Base-by-base conservation (phyloP, 2,797 vertebrate species). In the Leucoraja ocellata region DNA sequence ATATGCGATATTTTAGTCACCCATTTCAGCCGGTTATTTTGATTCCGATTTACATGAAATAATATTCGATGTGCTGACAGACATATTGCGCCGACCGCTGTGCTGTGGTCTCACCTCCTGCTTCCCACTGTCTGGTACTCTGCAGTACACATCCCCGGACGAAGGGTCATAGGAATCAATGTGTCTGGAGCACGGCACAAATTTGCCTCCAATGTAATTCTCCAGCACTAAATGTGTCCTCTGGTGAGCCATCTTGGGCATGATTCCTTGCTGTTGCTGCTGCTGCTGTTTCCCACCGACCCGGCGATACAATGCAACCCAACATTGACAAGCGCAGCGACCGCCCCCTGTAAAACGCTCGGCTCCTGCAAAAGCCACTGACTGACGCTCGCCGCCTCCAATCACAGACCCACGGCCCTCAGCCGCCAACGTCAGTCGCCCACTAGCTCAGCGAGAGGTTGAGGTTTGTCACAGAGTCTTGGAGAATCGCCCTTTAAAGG, bases 101-200 rank as follows among this genome's bases (percentile, higher is more conserved):
- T 68, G 84, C 16, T 32, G n/a, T 54, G 18, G 11, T 95, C 97
- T 96, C 94, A 99, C 99, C 98, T 99, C 98, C 65, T 97, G 96
- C 93, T 95, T 94, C n/a, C 97, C 97, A 93, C 99, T 99, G 95
- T 99, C 96, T 0, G 99, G 98, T 23, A 99, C 97, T 94, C 94
- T 97, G 96, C 98, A 99, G 95, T 98, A 98, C 6, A 98, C 95
- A 79, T 98, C 96, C 25, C 98, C 99, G 0, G 97, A 98, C 9
- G 98, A 98, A 0, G 99, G 99, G 79, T 99, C 96, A 3, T 97
- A 97, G 0, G 98, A 99, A 95, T 99, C 97, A 68, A 99, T 94
- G 63, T 98, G 96, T 0, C 95, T 96, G 79, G 93, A 93, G 93
- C 97, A 98, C 23, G 98, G 95, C 68, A 98, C 94, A 93, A 99